Evolutionary conservation across 1,140 invertebrate genomes (phyloP).

Genomic region (Ceratosolen solmsi): DNA sequence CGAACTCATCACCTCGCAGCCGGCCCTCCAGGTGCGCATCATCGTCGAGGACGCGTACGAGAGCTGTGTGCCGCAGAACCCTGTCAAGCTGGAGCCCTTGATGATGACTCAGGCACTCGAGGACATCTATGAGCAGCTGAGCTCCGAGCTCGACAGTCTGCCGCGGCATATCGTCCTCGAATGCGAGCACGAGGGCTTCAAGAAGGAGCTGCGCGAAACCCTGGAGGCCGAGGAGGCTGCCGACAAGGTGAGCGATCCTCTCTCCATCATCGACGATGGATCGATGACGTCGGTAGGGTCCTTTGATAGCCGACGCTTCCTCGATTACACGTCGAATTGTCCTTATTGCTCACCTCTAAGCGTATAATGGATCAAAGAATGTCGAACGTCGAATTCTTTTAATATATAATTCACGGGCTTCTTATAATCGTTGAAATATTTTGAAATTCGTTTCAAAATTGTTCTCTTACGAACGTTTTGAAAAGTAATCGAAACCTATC

Average conservation of each 20-base stretch:
- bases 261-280: too few relatives aligned
- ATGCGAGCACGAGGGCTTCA: conserved; percentile 76
- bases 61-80: conserved; percentile 75
- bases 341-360: too few relatives aligned
- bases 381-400: too few relatives aligned
- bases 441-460: too few relatives aligned
- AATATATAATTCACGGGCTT: too few relatives aligned
- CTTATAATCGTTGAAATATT: too few relatives aligned
- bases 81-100: conserved; percentile 68
- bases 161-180: conserved; percentile 76
- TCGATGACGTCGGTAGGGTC: too few relatives aligned
- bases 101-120: conserved; percentile 79
- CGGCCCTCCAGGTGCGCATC: conserved; percentile 75
- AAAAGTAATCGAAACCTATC: too few relatives aligned
- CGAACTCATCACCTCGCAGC: conserved; percentile 74
- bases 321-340: too few relatives aligned
- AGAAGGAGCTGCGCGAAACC: conserved; percentile 75
- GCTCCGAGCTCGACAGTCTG: conserved; percentile 75
- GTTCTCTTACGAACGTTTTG: too few relatives aligned
- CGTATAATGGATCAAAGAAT: too few relatives aligned
- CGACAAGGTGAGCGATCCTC: conserved; percentile 72
- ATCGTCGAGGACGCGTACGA: conserved; percentile 80
- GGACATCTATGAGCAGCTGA: conserved; percentile 75
- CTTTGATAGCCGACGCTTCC: too few relatives aligned
- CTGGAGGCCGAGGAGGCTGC: conserved; percentile 76